These are phyloP conservation scores for Altica lythri DNA, from an alignment of 2,888 invertebrate genomes.

Conservation along the genomic window DNA sequence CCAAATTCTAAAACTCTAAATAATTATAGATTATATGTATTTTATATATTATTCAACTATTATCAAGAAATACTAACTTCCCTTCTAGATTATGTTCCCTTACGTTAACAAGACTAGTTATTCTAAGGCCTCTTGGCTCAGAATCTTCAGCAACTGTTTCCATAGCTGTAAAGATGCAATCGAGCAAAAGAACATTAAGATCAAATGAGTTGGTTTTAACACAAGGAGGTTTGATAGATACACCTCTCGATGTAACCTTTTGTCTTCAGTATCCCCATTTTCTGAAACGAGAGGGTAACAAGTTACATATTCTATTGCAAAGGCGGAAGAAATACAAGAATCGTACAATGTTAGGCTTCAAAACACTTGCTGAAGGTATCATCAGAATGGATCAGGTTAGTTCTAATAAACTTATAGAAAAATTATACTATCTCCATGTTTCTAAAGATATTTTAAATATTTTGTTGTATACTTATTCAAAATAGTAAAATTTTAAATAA, in stretches of 20 bases:
- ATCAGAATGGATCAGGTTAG: constrained; percentile 92
- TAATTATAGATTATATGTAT: not conserved
- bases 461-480: no score
- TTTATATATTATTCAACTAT: not conserved
- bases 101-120: constrained; percentile 84
- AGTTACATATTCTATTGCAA: constrained; percentile 92
- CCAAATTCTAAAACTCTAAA: no score
- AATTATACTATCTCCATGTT: no score
- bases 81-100: constrained; percentile 80
- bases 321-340: constrained; percentile 98
- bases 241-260: constrained; percentile 96
- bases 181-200: constrained; percentile 67
- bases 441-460: no score
- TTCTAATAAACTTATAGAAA: no score
- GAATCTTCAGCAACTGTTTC: constrained; percentile 76
- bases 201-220: constrained; percentile 91
- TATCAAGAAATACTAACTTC: not conserved
- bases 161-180: constrained; percentile 96
- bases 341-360: constrained; percentile 96
- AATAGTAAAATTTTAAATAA: no score
- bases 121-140: constrained; percentile 74
- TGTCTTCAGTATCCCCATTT: constrained; percentile 99
- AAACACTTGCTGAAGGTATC: constrained; percentile 94
- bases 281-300: constrained; percentile 95
- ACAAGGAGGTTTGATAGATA: constrained; percentile 78